Base-by-base conservation (phyloP, 2,113 vertebrate genomes). In the Electrona antarctica region DNA sequence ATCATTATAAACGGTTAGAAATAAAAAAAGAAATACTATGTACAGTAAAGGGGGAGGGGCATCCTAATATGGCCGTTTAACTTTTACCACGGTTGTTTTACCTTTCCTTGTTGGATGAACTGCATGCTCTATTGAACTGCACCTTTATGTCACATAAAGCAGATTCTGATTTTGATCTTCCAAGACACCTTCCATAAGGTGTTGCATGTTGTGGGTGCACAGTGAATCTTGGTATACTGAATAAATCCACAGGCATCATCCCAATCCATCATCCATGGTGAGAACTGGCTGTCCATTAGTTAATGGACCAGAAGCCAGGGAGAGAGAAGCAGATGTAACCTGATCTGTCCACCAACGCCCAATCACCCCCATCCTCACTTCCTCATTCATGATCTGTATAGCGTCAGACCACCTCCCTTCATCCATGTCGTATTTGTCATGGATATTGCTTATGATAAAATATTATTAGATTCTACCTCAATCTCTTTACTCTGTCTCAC, bases 281-380 rank as follows among this genome's bases (percentile, higher is more conserved):
- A 66, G 52, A 67, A 45, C 15, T 0, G 54, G 8, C 51, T 2
- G 60, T 77, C 68, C 78, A 77, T 84, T 74, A 82, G 75, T 67
- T 82, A 81, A 83, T 79, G 82, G 73, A 87, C 62, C 62, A 15
- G 71, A 83, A 69, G 15, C 33, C 8, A 55, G 67, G 7, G 69
- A 52, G 48, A 58, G 56, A 64, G 59, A 60, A 77, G 9, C 29
- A 58, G 64, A 54, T 71, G 76, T 78, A 85, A 87, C 67, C 67
- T 73, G 83, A 87, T 79, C 50, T 29, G 3, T 65, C 11, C 51
- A 66, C 11, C 33, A 41, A 41, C 33, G 33, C 33, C 33, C 33
- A 41, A 41, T 41, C 1, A 6, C 29, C 79, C 72, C 15, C 8
- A 9, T 21, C 7, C 62, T 29, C 15, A 12, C 63, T 9, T 15